Evolutionary conservation across 2,113 vertebrate species (phyloP).

Genomic region (Corythaeola cristata): DNA sequence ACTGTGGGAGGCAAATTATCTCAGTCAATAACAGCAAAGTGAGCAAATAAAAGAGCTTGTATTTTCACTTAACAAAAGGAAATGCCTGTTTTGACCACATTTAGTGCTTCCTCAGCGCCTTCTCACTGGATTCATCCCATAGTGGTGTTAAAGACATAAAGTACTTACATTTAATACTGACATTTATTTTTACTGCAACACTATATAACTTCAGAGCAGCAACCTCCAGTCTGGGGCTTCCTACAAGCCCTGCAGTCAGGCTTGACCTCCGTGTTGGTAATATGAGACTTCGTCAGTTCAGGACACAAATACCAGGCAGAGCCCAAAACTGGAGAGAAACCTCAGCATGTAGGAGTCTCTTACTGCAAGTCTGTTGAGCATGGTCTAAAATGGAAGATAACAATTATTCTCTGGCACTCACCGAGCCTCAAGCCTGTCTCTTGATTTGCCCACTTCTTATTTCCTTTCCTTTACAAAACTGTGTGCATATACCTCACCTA

Average conservation of each 20-base stretch:
- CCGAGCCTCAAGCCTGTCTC: not conserved
- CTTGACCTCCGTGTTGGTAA: not conserved
- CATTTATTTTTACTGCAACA: not conserved
- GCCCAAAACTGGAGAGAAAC: not conserved
- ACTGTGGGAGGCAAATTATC: slow-evolving; percentile 28
- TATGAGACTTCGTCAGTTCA: not conserved
- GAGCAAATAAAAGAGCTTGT: slow-evolving; percentile 21
- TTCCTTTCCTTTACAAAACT: not conserved
- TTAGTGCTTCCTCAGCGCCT: not conserved
- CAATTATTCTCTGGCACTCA: not conserved
- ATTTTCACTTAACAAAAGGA: not conserved
- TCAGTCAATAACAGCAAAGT: slow-evolving; percentile 13
- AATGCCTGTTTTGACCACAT: not conserved
- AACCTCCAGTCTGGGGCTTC: not conserved
- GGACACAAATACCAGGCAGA: not conserved
- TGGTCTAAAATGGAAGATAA: not conserved
- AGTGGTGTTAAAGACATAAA: not conserved
- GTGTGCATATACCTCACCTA: not conserved
- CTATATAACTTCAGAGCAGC: not conserved
- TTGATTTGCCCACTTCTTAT: not conserved
- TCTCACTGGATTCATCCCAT: not conserved
- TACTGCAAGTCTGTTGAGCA: not conserved
- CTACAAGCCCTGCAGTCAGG: not conserved
- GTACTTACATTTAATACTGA: not conserved
- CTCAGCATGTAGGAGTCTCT: not conserved